Evolutionary conservation across 2,888 invertebrate genomes (phyloP), one percentile per base, ranked within the genome.

Genomic region (Drosophila neotestacea): DNA sequence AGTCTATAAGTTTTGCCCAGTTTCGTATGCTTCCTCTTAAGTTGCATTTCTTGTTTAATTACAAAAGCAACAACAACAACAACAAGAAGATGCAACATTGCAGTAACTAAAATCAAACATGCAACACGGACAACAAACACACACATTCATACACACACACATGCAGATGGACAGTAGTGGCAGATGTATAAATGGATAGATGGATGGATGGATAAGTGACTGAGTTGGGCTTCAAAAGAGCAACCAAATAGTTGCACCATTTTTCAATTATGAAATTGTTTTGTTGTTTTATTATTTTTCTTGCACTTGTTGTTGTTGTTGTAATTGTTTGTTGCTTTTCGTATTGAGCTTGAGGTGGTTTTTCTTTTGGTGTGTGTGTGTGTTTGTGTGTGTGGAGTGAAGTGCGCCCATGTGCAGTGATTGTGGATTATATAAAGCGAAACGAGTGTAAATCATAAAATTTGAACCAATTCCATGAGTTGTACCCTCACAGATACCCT

Each of bases 391-490:
- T 52, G 22, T 47, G 6, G 30, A 73, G 78, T 63, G 6, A 30
- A 73, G 76, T 63, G 77, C 79, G 79, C 66, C 75, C 66, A 70
- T 79, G 70, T 76, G 67, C 73, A 69, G 69, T 77, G 79, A 79
- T 76, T 73, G 76, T 46, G 81, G 87, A 85, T 85, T 85, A 85
- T 85, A 85, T 85, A 85, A 84, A 84, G 69, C 82, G 83, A 76
- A 69, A 77, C 80, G 77, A 76, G 82, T 74, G 85, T 85, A 79
- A 85, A 85, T 89, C 85, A 89, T 87, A 85, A 89, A 85, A 76
- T 36, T 44, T 36, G 47, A 51, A 60, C 51, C 47, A 46, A 52
- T 22, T n/a, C 16, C 11, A 36, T n/a, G 22, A 16, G 13, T 38
- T 22, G 32, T 10, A 2, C 11, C 47, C 64, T 11, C 9, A 11